Percentiles rank a stretch among this genome's conserved stretches.
phyloP scores from a whole-genome alignment of 2,888 invertebrate species.

The Ennomos erosarius region DNA sequence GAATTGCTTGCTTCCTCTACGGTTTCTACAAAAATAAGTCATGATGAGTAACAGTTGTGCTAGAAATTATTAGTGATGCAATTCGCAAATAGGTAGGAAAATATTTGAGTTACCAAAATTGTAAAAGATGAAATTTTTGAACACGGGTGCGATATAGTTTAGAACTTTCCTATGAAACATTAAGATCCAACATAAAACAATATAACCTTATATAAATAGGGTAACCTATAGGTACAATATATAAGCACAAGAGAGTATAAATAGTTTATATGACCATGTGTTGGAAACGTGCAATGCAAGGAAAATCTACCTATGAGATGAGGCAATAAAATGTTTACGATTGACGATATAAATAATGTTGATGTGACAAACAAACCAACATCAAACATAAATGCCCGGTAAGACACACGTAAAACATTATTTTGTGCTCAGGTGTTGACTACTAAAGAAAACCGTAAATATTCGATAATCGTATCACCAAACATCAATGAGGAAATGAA shows the following conservation, averaged over 20 bases:
- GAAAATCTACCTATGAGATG: constrained; percentile 57
- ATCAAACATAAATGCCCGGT: constrained; percentile 49
- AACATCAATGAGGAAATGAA: not conserved
- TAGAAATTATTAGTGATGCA: too few relatives aligned
- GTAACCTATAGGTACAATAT: constrained; percentile 18
- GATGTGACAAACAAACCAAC: constrained; percentile 63
- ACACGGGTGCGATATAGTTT: too few relatives aligned
- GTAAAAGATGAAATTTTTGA: too few relatives aligned
- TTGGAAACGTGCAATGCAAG: constrained; percentile 54
- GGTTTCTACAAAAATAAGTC: too few relatives aligned
- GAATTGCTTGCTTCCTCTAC: too few relatives aligned
- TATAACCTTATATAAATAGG: too few relatives aligned
- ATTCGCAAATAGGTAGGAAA: too few relatives aligned
- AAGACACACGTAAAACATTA: constrained; percentile 37
- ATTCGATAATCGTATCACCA: constrained; percentile 4
- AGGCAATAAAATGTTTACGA: constrained; percentile 71
- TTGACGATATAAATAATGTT: constrained; percentile 67
- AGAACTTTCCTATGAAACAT: not conserved
- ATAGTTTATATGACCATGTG: constrained; percentile 54
- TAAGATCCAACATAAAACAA: too few relatives aligned
- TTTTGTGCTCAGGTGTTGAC: constrained; percentile 30
- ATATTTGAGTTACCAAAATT: too few relatives aligned
- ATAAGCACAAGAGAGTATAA: constrained; percentile 45
- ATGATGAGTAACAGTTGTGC: too few relatives aligned
- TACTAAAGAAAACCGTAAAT: constrained; percentile 25